Base-by-base conservation (phyloP, 2,113 vertebrate species). In the Oryzias javanicus region DNA sequence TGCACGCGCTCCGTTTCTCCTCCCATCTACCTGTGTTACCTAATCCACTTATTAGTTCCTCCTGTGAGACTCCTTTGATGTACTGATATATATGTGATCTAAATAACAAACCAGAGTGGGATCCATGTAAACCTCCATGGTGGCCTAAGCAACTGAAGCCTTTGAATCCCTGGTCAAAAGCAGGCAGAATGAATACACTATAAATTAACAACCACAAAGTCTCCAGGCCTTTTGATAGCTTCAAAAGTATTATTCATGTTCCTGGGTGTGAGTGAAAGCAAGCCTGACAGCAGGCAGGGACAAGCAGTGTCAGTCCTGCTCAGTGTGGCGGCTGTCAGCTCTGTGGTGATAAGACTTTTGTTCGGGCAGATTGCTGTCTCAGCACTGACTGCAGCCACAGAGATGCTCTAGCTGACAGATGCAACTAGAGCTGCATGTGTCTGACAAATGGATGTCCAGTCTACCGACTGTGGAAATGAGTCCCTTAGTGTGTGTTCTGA, bases 301-400 rank as follows among this genome's bases (percentile, higher is more conserved):
- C 1, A 14, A 15, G 5, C 18, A 6, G 54, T 60, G 62, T 71
- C 35, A 67, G 64, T 27, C 54, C 25, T 55, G 51, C 27, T 27
- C 7, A 18, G 16, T 50, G 59, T 48, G 45, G 42, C 1, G 3
- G 15, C 49, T 48, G 51, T 49, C 55, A 49, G 27, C 55, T 64
- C 81, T 19, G 18, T 55, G 71, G 67, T 60, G 81, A 87, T 84
- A 77, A 62, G 83, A 82, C 80, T 78, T 85, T 83, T 82, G 76
- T 85, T 71, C 72, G 73, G 22, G 57, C 49, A 47, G 71, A 80
- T 75, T 59, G 86, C 88, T 85, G 84, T 60, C 66, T 89, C 84
- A 86, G 86, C 85, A 89, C 59, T 45, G 69, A 59, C 73, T 61
- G 27, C 55, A 58, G 80, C 78, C 66, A 63, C 56, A 71, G 76